Evolutionary conservation across 2,113 vertebrate species (phyloP), one percentile per base, ranked within the genome.

Genomic region (Calyptommatus sinebrachiatus): DNA sequence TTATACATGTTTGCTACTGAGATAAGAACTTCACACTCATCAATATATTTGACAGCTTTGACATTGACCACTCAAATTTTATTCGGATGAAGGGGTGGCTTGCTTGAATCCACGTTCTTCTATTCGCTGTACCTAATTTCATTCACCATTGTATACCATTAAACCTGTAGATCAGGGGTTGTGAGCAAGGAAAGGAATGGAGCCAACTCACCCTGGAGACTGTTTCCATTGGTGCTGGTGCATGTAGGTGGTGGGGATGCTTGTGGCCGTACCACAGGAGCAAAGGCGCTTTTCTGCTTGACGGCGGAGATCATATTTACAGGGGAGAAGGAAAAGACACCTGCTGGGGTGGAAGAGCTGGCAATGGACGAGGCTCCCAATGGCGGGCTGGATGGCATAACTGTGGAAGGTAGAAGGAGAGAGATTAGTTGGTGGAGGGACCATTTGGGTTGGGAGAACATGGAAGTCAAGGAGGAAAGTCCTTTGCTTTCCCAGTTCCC

Each of bases 271-370:
- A 99, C 96, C 88, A 99, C 98, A 0, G 98, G 98, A 80, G 98
- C 98, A 73, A 99, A 99, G 95, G 98, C 98, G 95, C 98, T 99
- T 91, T 98, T 99, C 97, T 99, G 98, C 95, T 99, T 99, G 93
- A 99, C 98, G 77, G 97, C 96, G 86, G 97, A 99, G 95, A 99
- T 97, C 97, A 98, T 97, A 93, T 96, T 96, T 94, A 98, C 96
- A 84, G 97, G 95, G 74, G 96, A 98, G 96, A 99, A 97, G 95
- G 97, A 98, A 95, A 96, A 96, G 94, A 95, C 93, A 80, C 95
- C 96, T 29, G 83, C 45, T 0, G 95, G 84, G 65, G 95, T 93
- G 91, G 95, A 86, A 53, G 93, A 80, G 84, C 85, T 90, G 20
- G 91, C 65, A 83, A 94, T 92, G 71, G 95, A 96, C 21, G 95